Percentiles rank a stretch among this genome's conserved stretches.
Evolutionary conservation across 2,797 vertebrate genomes (phyloP).

Genomic region (Mus spretus): DNA sequence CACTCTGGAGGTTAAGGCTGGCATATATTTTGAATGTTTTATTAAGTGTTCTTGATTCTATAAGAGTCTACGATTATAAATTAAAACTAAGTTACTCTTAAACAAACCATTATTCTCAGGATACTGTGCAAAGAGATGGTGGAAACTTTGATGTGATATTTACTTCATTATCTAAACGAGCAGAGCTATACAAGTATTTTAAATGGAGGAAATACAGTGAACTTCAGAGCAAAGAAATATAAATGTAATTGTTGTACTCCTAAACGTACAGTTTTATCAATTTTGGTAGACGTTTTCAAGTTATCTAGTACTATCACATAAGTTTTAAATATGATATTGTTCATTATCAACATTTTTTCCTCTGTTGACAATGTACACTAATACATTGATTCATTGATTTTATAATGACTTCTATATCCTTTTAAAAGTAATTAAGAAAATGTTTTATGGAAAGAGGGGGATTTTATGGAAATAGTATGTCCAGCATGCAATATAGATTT

Average conservation of each 20-base stretch:
- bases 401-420: not conserved
- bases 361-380: conserved; percentile 10
- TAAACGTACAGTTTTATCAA: not conserved
- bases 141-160: not conserved
- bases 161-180: conserved; percentile 27
- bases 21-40: not conserved
- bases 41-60: not conserved
- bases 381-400: conserved; percentile 40
- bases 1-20: not conserved
- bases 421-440: conserved; percentile 37
- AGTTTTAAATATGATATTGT: not conserved
- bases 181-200: not conserved
- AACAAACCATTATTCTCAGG: not conserved
- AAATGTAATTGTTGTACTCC: conserved; percentile 17
- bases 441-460: not conserved
- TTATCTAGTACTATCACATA: not conserved
- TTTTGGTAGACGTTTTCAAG: conserved; percentile 44
- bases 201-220: not conserved
- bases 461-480: not conserved
- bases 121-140: not conserved
- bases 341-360: conserved; percentile 51
- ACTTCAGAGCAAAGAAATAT: conserved; percentile 35
- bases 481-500: not conserved
- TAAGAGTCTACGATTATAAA: not conserved
- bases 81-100: not conserved